Conservation (phyloP, 1,140 invertebrate species). For the Aphidius ervi region DNA sequence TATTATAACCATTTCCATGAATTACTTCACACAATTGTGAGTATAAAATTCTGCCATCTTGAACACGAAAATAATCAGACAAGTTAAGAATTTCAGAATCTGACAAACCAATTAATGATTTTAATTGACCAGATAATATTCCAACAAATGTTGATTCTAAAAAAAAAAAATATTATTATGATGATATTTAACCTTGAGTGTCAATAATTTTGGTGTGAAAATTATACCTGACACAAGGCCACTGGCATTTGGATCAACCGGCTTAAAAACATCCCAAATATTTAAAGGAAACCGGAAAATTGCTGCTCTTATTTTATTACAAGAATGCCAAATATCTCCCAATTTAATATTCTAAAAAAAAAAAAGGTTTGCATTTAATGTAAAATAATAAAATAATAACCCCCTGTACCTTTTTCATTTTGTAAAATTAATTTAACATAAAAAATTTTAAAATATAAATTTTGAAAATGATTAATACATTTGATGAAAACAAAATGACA, state of each 20-base stretch:
- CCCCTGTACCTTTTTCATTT: too few relatives aligned
- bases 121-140: slow-evolving; percentile 61
- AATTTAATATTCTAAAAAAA: slow-evolving; percentile 39
- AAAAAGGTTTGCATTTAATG: too few relatives aligned
- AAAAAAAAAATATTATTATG: slow-evolving; percentile 14
- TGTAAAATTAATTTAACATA: neutral
- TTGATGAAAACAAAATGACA: too few relatives aligned
- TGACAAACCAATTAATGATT: slow-evolving; percentile 59
- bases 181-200: slow-evolving; percentile 1
- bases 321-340: slow-evolving; percentile 64
- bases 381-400: too few relatives aligned
- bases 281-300: slow-evolving; percentile 64
- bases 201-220: neutral
- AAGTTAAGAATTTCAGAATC: slow-evolving; percentile 66
- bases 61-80: slow-evolving; percentile 68
- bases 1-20: slow-evolving; percentile 52
- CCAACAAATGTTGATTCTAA: slow-evolving; percentile 67
- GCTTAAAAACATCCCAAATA: slow-evolving; percentile 64
- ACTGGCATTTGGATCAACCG: slow-evolving; percentile 62
- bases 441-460: neutral
- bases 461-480: too few relatives aligned
- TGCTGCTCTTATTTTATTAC: slow-evolving; percentile 69
- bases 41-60: slow-evolving; percentile 68
- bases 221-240: slow-evolving; percentile 62
- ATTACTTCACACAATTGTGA: slow-evolving; percentile 67